Evolutionary conservation across 2,113 vertebrate genomes (phyloP).

Genomic region (Symphodus melops): DNA sequence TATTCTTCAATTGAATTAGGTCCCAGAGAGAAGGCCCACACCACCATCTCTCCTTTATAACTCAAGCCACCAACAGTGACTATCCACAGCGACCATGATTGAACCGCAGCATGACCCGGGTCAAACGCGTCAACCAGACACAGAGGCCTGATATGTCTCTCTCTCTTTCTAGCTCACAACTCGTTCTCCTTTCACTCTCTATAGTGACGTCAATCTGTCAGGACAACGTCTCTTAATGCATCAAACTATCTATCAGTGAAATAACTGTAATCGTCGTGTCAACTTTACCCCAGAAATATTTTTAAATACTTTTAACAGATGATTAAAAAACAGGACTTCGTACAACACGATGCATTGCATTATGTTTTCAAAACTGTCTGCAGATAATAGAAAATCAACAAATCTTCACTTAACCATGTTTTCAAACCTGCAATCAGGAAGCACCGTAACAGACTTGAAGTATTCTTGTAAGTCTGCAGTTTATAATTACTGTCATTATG

Average conservation of each 20-base stretch:
- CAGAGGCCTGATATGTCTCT: conserved; percentile 20
- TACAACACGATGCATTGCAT: too few species aligned
- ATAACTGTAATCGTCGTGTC: background rate
- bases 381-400: background rate
- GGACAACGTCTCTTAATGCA: background rate
- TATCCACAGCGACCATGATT: conserved; percentile 61
- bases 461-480: background rate
- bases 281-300: background rate
- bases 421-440: background rate
- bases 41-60: conserved; percentile 64
- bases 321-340: background rate
- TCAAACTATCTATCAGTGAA: background rate
- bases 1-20: conserved; percentile 85
- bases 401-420: background rate
- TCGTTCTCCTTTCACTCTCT: conserved; percentile 29
- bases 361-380: background rate
- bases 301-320: background rate
- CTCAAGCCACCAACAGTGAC: conserved; percentile 49
- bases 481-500: background rate
- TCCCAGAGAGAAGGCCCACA: conserved; percentile 56
- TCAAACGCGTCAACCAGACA: conserved; percentile 71
- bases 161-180: conserved; percentile 46
- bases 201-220: conserved; percentile 10
- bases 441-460: background rate
- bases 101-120: conserved; percentile 60